These are phyloP conservation scores for Drosophila pseudotalamancana DNA, from an alignment of 2,888 invertebrate genomes.

Conservation along the genomic window DNA sequence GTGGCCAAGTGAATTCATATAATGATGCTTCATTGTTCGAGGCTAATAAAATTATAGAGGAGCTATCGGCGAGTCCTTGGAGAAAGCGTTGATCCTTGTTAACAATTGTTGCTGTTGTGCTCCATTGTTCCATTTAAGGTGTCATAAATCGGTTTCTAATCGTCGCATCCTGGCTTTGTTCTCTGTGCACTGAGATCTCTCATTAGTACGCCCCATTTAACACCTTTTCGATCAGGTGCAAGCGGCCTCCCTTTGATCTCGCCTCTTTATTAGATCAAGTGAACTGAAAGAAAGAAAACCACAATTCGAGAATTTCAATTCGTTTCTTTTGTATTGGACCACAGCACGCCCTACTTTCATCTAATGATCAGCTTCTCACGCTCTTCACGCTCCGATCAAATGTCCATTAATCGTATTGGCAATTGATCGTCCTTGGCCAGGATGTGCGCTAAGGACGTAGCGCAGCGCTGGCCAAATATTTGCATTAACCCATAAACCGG, in stretches of 20 bases:
- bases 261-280: constrained; percentile 27
- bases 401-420: constrained; percentile 62
- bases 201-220: constrained; percentile 83
- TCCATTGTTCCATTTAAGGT: constrained; percentile 34
- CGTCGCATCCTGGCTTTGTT: constrained; percentile 35
- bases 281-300: constrained; percentile 26
- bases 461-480: constrained; percentile 60
- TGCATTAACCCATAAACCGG: constrained; percentile 72
- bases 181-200: constrained; percentile 73
- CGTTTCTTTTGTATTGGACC: constrained; percentile 38
- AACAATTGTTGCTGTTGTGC: constrained; percentile 26
- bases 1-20: constrained; percentile 25
- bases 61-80: constrained; percentile 21
- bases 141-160: constrained; percentile 59
- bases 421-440: constrained; percentile 27
- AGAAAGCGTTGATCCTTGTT: constrained; percentile 19
- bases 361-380: constrained; percentile 57
- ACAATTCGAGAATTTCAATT: constrained; percentile 18
- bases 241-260: constrained; percentile 37
- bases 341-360: constrained; percentile 38
- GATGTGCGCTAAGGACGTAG: constrained; percentile 13
- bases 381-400: constrained; percentile 70
- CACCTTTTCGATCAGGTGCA: constrained; percentile 73
- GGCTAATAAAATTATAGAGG: not conserved
- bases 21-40: constrained; percentile 34